These are phyloP conservation scores for Cydia pomonella DNA, from an alignment of 1,140 invertebrate genomes.

Conservation along the genomic window DNA sequence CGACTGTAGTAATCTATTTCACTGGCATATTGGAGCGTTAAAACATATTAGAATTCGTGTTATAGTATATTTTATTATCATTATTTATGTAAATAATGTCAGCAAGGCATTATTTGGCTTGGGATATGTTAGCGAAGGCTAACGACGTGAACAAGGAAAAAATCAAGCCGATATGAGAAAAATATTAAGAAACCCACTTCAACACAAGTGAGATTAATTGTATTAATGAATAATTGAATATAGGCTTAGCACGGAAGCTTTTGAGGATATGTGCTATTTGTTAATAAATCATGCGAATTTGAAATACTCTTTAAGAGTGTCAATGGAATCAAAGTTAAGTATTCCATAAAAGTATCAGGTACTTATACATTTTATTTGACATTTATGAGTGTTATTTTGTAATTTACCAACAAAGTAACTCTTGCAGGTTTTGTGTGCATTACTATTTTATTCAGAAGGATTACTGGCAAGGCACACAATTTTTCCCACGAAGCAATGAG, in stretches of 20 bases:
- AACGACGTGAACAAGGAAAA: neutral
- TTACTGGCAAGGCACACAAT: no score
- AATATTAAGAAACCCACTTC: neutral
- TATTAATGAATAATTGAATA: neutral
- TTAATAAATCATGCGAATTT: neutral
- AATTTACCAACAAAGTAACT: no score
- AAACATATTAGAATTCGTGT: neutral
- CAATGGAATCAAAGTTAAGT: no score
- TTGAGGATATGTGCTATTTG: no score
- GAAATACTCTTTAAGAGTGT: neutral
- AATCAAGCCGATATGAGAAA: neutral
- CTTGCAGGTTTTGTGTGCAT: no score
- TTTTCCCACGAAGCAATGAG: no score
- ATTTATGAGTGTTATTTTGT: no score
- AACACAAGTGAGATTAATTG: slow-evolving; percentile 2
- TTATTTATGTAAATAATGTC: neutral
- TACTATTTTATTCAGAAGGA: no score
- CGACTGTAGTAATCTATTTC: slow-evolving; percentile 2
- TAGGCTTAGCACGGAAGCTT: no score
- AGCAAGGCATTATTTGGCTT: neutral
- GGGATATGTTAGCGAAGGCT: neutral
- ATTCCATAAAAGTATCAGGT: no score
- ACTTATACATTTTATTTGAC: no score
- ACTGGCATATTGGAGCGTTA: neutral
- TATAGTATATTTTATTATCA: neutral